Evolutionary conservation across 2,797 vertebrate species (phyloP).

Genomic region (Myotis planiceps): DNA sequence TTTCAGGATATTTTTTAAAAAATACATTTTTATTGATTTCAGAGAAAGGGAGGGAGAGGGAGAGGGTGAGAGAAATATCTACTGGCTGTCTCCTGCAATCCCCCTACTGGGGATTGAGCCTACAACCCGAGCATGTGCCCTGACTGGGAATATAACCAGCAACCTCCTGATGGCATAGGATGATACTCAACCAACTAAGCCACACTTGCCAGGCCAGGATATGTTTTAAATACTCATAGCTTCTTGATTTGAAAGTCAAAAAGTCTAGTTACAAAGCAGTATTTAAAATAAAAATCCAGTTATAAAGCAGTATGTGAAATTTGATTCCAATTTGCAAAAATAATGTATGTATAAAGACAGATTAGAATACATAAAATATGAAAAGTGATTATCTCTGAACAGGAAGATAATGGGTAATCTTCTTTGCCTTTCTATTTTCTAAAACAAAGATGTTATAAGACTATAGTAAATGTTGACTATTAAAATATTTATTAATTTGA

Average conservation of each 20-base stretch:
- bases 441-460: conserved; percentile 1
- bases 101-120: not conserved
- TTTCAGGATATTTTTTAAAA: not conserved
- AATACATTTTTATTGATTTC: not conserved
- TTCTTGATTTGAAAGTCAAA: not conserved
- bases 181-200: not conserved
- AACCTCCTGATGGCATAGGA: not conserved
- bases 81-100: not conserved
- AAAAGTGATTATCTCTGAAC: not conserved
- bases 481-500: conserved; percentile 25
- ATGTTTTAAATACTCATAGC: not conserved
- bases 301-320: conserved; percentile 6
- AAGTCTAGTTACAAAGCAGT: not conserved
- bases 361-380: not conserved
- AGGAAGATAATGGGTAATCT: not conserved
- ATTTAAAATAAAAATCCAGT: not conserved
- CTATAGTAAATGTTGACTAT: not conserved
- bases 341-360: not conserved
- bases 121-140: not conserved
- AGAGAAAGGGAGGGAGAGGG: not conserved
- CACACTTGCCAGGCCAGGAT: not conserved
- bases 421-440: conserved; percentile 31
- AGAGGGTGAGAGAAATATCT: not conserved
- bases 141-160: not conserved
- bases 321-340: conserved; percentile 6